These are phyloP conservation scores for Ooceraea biroi DNA, from an alignment of 1,140 invertebrate species.

Conservation along the genomic window DNA sequence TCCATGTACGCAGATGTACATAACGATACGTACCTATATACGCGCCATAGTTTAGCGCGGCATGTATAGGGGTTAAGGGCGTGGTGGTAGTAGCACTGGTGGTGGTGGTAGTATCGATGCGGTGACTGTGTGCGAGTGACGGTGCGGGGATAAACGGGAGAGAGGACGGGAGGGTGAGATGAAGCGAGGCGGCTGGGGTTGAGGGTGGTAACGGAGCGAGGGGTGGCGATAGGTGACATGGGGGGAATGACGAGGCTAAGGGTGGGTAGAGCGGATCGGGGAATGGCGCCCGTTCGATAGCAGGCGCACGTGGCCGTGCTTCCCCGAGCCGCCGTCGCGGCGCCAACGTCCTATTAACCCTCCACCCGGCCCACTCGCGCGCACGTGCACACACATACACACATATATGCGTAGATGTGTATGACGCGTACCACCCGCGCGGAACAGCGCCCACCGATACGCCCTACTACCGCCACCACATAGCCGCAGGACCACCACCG, in stretches of 20 bases:
- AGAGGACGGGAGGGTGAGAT: slow-evolving; percentile 35
- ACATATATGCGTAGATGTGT: slow-evolving; percentile 12
- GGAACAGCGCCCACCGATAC: slow-evolving; percentile 55
- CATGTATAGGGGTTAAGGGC: slow-evolving; percentile 76
- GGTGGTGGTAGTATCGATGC: slow-evolving; percentile 50
- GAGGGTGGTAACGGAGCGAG: slow-evolving; percentile 37
- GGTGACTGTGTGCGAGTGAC: slow-evolving; percentile 60
- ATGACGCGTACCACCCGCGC: slow-evolving; percentile 14
- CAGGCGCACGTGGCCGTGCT: slow-evolving; percentile 84
- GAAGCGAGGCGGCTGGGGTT: slow-evolving; percentile 63
- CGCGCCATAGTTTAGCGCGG: slow-evolving; percentile 76
- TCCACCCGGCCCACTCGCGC: slow-evolving; percentile 64
- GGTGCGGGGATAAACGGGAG: slow-evolving; percentile 68
- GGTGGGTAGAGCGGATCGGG: slow-evolving; percentile 72
- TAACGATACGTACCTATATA: slow-evolving; percentile 67
- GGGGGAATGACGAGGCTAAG: slow-evolving; percentile 70
- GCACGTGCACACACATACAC: slow-evolving; percentile 26
- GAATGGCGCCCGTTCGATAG: slow-evolving; percentile 84
- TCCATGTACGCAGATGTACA: slow-evolving; percentile 45
- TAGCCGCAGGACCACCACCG: slow-evolving; percentile 66
- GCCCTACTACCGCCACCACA: slow-evolving; percentile 51
- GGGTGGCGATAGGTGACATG: slow-evolving; percentile 69
- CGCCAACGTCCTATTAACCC: slow-evolving; percentile 84
- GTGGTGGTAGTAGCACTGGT: slow-evolving; percentile 75
- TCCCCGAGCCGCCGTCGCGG: slow-evolving; percentile 83